Conservation (phyloP, 2,797 vertebrate genomes). For the Tachyglossus aculeatus region DNA sequence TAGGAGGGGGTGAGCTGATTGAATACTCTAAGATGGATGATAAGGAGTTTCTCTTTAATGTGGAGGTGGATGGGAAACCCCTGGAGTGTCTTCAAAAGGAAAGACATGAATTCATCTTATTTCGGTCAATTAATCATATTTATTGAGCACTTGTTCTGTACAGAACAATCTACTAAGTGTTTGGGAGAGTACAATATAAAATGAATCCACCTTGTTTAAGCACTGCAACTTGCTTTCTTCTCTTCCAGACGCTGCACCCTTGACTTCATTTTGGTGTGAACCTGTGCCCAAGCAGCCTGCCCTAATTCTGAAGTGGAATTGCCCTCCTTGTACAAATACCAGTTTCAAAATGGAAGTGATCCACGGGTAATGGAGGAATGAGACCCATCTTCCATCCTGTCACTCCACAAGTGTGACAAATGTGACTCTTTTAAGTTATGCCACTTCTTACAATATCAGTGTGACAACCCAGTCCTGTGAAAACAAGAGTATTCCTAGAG, state of each 20-base stretch:
- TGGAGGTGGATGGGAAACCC: too few species aligned
- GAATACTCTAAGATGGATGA: too few species aligned
- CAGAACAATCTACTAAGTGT: too few species aligned
- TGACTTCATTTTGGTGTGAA: conserved; percentile 55
- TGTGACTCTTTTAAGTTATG: conserved; percentile 43
- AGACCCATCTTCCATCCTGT: fast-evolving
- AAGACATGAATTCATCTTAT: not conserved
- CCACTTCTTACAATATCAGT: conserved; percentile 64
- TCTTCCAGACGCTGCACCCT: conserved; percentile 54
- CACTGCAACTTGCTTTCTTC: not conserved
- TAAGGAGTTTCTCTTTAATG: too few species aligned
- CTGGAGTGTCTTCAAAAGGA: too few species aligned
- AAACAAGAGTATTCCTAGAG: conserved; percentile 18
- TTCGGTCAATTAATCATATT: not conserved
- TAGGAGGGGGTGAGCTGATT: too few species aligned
- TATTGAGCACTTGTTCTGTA: too few species aligned
- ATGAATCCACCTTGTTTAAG: not conserved
- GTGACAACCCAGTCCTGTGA: conserved; percentile 55
- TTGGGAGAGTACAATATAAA: too few species aligned
- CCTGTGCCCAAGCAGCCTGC: conserved; percentile 41
- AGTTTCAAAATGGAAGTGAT: conserved; percentile 58
- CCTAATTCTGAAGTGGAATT: conserved; percentile 66
- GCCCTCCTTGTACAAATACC: conserved; percentile 58
- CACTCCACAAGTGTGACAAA: fast-evolving
- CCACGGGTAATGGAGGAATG: not conserved